Conservation (phyloP, 2,797 vertebrate species). For the Oreochromis mossambicus region DNA sequence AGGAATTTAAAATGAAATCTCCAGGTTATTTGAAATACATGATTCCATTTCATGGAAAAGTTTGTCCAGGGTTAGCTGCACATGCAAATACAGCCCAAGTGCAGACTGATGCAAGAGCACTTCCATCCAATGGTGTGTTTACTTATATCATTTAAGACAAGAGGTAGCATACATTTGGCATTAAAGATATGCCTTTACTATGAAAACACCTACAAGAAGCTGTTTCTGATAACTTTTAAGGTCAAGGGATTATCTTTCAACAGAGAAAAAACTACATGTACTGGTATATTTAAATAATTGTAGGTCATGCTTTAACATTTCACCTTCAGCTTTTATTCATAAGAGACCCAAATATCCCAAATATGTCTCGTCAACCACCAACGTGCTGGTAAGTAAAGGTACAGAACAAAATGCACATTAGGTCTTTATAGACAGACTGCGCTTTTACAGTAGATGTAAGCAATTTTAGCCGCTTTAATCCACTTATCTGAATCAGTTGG, state of each 20-base stretch:
- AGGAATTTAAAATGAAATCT: not conserved
- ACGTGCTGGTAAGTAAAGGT: not conserved
- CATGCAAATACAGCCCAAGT: not conserved
- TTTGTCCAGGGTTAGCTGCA: not conserved
- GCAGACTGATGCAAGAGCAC: not conserved
- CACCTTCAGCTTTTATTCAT: not conserved
- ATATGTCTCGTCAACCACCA: not conserved
- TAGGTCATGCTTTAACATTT: not conserved
- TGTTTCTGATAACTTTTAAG: not conserved
- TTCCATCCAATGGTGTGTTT: not conserved
- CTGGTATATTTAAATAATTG: not conserved
- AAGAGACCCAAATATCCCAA: not conserved
- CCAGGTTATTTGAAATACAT: not conserved
- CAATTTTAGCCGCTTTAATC: not conserved
- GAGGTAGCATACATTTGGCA: not conserved
- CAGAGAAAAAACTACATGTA: not conserved
- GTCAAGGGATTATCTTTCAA: not conserved
- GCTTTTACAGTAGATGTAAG: not conserved
- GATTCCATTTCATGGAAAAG: not conserved
- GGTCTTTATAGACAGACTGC: not conserved
- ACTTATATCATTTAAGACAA: not conserved
- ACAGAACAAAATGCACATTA: not conserved
- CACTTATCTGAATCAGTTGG: not conserved
- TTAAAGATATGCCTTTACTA: not conserved
- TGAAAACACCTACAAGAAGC: not conserved